phyloP scores from a whole-genome alignment of 2,888 invertebrate species.

The Metellina segmentata region DNA sequence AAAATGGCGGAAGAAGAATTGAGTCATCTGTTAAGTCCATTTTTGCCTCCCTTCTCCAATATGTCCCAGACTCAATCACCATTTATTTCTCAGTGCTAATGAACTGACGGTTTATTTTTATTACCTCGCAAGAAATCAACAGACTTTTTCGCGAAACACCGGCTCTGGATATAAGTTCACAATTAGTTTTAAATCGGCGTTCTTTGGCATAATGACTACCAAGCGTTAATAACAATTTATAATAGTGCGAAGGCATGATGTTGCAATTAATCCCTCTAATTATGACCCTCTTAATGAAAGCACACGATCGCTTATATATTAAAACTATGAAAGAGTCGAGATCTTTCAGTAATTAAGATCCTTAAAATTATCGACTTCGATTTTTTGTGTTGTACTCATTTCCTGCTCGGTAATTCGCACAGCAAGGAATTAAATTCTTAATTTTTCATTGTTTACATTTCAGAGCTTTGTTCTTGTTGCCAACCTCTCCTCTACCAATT shows the following conservation, averaged over 20 bases:
- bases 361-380: constrained; percentile 47
- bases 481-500: constrained; percentile 28
- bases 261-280: constrained; percentile 70
- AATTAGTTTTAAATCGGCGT: constrained; percentile 68
- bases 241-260: constrained; percentile 45
- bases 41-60: not conserved
- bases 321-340: constrained; percentile 13
- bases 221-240: constrained; percentile 63
- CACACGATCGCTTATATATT: constrained; percentile 29
- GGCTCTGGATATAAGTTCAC: constrained; percentile 40
- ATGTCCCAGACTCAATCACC: constrained; percentile 10
- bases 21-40: constrained; percentile 42
- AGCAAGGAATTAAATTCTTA: constrained; percentile 45
- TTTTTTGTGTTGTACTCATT: constrained; percentile 12
- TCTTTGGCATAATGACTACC: constrained; percentile 50
- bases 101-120: constrained; percentile 29
- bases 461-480: constrained; percentile 34
- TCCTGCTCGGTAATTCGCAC: not conserved
- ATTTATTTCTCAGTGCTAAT: constrained; percentile 41
- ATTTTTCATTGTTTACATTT: constrained; percentile 52
- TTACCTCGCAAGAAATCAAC: constrained; percentile 27
- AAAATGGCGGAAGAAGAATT: constrained; percentile 11
- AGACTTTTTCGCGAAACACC: constrained; percentile 8
- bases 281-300: constrained; percentile 46
- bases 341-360: constrained; percentile 50